phyloP scores from a whole-genome alignment of 2,797 vertebrate species.

The Tokudaia tokunoshimensis region DNA sequence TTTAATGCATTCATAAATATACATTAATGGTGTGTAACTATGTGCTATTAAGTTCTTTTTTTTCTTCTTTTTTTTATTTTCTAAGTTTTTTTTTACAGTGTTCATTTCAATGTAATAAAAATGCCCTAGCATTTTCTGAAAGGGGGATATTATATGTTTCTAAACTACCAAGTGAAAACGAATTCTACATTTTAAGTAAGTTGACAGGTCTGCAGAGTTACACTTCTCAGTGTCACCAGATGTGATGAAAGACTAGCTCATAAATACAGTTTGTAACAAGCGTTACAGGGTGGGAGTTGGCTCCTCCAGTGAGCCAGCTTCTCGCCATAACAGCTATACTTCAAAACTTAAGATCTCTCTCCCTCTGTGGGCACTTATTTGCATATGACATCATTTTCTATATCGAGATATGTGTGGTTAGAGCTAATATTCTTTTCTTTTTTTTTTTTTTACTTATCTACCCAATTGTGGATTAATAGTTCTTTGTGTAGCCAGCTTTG shows the following conservation, averaged over 20 bases:
- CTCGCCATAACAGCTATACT: conserved; percentile 20
- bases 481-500: not conserved
- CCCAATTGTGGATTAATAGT: not conserved
- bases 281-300: not conserved
- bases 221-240: not conserved
- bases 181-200: not conserved
- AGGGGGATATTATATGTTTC: not conserved
- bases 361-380: not conserved
- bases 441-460: not conserved
- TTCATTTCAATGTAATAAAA: not conserved
- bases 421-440: not conserved
- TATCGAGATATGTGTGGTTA: not conserved
- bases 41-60: no score
- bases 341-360: not conserved
- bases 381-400: not conserved
- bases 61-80: no score
- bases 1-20: no score
- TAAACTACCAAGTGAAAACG: not conserved
- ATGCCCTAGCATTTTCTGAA: not conserved
- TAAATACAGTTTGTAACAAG: not conserved
- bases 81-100: not conserved
- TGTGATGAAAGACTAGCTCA: not conserved
- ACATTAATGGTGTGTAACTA: no score
- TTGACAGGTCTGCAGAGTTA: not conserved
- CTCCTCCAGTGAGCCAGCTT: not conserved